Percentiles rank a stretch among this genome's conserved stretches.
Conservation (phyloP, 2,797 vertebrate genomes). For the Rhabdomys pumilio region DNA sequence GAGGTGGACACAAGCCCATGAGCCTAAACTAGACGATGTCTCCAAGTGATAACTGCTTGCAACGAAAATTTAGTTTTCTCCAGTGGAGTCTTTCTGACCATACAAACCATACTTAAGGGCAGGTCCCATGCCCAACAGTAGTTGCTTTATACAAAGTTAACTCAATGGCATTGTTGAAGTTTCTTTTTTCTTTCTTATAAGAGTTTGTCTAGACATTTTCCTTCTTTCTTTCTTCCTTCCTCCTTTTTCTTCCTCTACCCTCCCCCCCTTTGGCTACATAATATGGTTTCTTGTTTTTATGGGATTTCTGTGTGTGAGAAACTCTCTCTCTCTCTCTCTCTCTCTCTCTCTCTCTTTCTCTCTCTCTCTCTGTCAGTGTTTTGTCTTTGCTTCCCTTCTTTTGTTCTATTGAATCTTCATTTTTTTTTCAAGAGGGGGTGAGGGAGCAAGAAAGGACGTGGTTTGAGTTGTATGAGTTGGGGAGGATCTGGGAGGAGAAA, state of each 20-base stretch:
- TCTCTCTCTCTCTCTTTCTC: no score
- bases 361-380: neutral
- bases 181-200: neutral
- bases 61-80: neutral
- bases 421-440: neutral
- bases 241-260: neutral
- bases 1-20: neutral
- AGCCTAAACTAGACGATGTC: neutral
- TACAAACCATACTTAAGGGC: neutral
- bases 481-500: neutral
- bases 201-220: neutral
- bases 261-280: neutral
- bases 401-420: neutral
- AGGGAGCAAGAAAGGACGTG: neutral
- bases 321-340: no score
- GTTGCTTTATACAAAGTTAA: neutral
- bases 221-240: neutral
- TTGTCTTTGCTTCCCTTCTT: neutral
- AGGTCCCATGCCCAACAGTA: neutral
- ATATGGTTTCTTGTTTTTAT: neutral
- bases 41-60: neutral
- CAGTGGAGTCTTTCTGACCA: no score
- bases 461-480: neutral
- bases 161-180: neutral
- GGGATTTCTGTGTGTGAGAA: neutral